A percentile compares a stretch with the other conserved stretches of the same genome.
Evolutionary conservation across 2,797 vertebrate species (phyloP).

Genomic region (Pseudocheirus occidentalis): DNA sequence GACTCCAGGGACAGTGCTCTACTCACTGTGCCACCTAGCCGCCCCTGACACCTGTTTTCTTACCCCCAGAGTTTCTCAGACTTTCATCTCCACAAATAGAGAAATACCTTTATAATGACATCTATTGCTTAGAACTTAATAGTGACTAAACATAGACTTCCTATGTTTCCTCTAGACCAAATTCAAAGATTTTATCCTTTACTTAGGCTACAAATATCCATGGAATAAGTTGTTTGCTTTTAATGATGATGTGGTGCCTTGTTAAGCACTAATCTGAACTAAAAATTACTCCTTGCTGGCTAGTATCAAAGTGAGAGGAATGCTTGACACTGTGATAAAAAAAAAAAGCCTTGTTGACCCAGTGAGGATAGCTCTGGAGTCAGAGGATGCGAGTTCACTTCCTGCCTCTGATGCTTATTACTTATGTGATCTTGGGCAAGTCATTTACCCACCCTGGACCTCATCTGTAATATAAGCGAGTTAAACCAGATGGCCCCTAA

Average conservation of each 20-base stretch:
- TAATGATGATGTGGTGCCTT: background rate
- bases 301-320: background rate
- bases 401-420: background rate
- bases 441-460: background rate
- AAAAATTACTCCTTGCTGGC: background rate
- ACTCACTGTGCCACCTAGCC: too few relatives aligned
- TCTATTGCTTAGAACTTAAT: slow-evolving; percentile 1
- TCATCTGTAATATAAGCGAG: background rate
- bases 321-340: background rate
- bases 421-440: background rate
- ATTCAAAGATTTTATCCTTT: slow-evolving; percentile 7
- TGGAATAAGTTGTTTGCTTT: background rate
- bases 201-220: background rate
- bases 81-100: background rate
- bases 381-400: background rate
- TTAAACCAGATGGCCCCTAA: background rate
- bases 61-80: background rate
- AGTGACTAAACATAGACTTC: background rate
- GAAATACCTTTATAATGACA: background rate
- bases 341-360: background rate
- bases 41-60: background rate
- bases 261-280: background rate
- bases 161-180: background rate
- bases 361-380: background rate
- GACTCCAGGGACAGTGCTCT: too few relatives aligned